Base-by-base conservation (phyloP, 2,113 vertebrate species). In the Boleophthalmus pectinirostris region DNA sequence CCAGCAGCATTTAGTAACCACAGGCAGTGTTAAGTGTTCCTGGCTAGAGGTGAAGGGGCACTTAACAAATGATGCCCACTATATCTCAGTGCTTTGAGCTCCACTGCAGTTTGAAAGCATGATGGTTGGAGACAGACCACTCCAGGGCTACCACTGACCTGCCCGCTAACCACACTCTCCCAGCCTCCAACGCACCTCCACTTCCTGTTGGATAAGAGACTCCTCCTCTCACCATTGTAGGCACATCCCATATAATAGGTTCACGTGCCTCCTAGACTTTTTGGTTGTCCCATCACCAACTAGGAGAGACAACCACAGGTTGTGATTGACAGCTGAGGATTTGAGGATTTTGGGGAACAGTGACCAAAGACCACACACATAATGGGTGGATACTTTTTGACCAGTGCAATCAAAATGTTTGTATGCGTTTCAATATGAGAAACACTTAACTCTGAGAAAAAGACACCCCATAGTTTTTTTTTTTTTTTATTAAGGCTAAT, bases 41-140 rank as follows among this genome's bases (percentile, higher is more conserved):
- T 93, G 92, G 90, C 93, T 93, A 92, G 89, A 91, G 90, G 88
- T 90, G 60, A 88, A 91, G 85, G 85, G 91, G 91, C 92, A 93
- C 93, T 94, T 94, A 94, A 94, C 93, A 94, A 93, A 92, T 91
- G 87, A 91, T 94, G 92, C 92, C 92, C 91, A 86, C 89, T 89
- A 91, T 91, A 89, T 90, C 83, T 90, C 89, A 86, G 80, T 81
- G 85, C 83, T 88, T 69, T 51, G 81, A 82, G 86, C 77, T 82
- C 85, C 90, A 89, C 69, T 82, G 73, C 78, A 88, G 91, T 86
- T 82, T 90, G 78, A 91, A 89, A 92, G 91, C 88, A 85, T 82
- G 46, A 69, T 79, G 82, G 88, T 88, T 88, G 86, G 88, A 83
- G 72, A 81, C 81, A 88, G 91, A 91, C 86, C 92, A 91, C 89